These are phyloP conservation scores for Varanus salvator DNA, from an alignment of 2,113 vertebrate species.

Conservation along the genomic window DNA sequence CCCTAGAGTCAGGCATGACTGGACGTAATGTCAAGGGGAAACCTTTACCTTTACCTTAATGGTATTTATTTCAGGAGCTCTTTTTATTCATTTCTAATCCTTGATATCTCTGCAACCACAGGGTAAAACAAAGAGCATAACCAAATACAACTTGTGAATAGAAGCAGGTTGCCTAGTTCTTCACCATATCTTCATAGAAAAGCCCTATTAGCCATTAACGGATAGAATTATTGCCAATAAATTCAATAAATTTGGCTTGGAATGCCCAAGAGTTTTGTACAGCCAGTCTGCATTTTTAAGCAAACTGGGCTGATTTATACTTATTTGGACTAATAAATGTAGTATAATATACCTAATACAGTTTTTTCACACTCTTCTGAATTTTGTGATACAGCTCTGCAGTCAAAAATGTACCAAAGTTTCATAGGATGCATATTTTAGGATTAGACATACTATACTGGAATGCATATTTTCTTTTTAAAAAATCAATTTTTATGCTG, in stretches of 20 bases:
- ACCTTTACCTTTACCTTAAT: too few relatives aligned
- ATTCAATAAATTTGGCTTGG: not conserved
- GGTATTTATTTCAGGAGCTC: not conserved
- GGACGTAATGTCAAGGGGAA: too few relatives aligned
- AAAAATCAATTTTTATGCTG: too few relatives aligned
- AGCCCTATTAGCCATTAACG: not conserved
- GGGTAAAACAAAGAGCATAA: not conserved
- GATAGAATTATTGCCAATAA: not conserved
- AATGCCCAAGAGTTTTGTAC: not conserved
- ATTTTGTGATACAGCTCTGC: not conserved
- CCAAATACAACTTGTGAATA: not conserved
- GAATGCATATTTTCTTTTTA: not conserved
- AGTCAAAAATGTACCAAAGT: not conserved
- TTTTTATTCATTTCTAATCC: not conserved
- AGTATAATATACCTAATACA: too few relatives aligned
- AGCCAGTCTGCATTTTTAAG: not conserved
- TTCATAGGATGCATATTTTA: too few relatives aligned
- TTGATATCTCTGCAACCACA: not conserved
- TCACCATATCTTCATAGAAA: not conserved
- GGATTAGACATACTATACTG: too few relatives aligned
- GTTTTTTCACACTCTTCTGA: not conserved
- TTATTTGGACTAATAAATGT: not conserved
- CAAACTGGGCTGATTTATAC: not conserved
- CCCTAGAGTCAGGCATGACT: too few relatives aligned
- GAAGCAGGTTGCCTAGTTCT: not conserved